Evolutionary conservation across 2,888 invertebrate genomes (phyloP).

Genomic region (Synergus gifuensis): DNA sequence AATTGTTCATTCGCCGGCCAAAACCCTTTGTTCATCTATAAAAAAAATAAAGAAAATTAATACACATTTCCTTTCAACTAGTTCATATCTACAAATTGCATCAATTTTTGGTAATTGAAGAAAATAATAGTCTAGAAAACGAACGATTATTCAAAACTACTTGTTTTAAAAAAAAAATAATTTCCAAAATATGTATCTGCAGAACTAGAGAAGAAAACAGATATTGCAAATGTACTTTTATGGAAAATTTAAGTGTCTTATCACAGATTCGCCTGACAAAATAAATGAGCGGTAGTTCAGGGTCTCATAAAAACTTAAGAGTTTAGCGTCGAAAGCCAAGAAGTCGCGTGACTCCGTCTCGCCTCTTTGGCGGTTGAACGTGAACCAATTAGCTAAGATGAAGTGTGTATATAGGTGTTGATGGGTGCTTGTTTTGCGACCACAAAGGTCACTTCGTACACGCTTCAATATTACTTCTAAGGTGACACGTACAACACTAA

Average conservation of each 20-base stretch:
- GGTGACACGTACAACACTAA: neutral
- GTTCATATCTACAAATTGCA: neutral
- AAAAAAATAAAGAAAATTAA: neutral
- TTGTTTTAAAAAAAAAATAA: no score
- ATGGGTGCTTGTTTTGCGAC: constrained; percentile 52
- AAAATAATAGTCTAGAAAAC: no score
- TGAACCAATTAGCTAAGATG: constrained; percentile 56
- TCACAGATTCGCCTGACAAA: constrained; percentile 14
- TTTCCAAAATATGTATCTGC: no score
- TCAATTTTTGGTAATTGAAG: no score
- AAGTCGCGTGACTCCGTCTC: constrained; percentile 39
- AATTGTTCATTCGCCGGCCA: neutral
- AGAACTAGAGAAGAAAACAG: neutral
- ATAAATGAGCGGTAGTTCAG: constrained; percentile 5
- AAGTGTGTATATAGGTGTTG: constrained; percentile 42
- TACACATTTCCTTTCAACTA: neutral
- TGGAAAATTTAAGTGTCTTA: neutral
- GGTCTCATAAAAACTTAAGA: constrained; percentile 12
- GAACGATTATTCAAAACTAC: no score
- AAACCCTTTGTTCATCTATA: neutral
- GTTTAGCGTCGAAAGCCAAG: constrained; percentile 22
- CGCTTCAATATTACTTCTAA: neutral
- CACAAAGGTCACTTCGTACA: constrained; percentile 42
- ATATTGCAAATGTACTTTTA: neutral
- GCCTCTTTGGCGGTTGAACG: constrained; percentile 28